phyloP scores from a whole-genome alignment of 2,113 vertebrate genomes.

The rat (Rattus norvegicus) region GRCr8 NC_086021.1:150458501-150459000 shows the following conservation, averaged over 20 bases:
- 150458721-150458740: too few relatives aligned
- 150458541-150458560: too few relatives aligned
- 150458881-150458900: neutral
- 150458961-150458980: neutral
- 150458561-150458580: neutral
- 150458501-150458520: too few relatives aligned
- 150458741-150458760: neutral
- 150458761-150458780: neutral
- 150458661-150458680: too few relatives aligned
- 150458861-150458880: neutral
- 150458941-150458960: neutral
- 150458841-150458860: neutral
- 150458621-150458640: neutral
- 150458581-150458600: neutral
- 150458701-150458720: too few relatives aligned
- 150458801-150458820: neutral
- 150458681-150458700: fast-evolving
- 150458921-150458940: neutral
- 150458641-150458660: neutral
- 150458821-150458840: neutral
- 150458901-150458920: neutral
- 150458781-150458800: neutral
- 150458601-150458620: neutral
- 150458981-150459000: neutral
- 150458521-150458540: too few relatives aligned